Evolutionary conservation across 92 coral and sea anemone species (phyloP), one percentile per base, ranked within the genome.

Genomic region (Umimayanthus kanabou): DNA sequence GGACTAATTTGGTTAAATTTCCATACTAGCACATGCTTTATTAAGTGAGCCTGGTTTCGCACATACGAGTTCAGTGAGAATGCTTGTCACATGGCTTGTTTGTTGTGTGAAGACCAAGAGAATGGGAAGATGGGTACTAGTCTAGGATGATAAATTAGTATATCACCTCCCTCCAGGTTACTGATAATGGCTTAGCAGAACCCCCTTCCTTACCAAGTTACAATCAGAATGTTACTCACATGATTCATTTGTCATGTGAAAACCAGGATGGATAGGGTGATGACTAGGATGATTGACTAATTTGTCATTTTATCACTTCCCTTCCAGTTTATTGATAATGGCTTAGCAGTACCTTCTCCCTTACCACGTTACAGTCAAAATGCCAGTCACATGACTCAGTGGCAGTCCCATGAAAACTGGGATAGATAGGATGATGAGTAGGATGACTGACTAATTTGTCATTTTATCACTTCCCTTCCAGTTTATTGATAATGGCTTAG

Each of bases 81-180:
- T 53, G 20, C 11, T 2, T 9, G 16, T 50, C 57, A 50, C 57
- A 50, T 50, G 57, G 16, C 57, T 50, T 50, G 49, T 45, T 45
- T 45, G 49, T 45, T 45, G 49, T 45, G 49, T 45, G 49, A 45
- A 45, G 49, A 45, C 6, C 49, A 45, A 45, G 88, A 90, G 58
- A 87, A 86, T 11, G 75, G 53, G 65, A 92, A 89, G 76, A 85
- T 91, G 73, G 97, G 94, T 30, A 98, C 9, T 93, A 3, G 95
- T 93, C 37, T 93, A 93, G 94, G 98, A 94, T 67, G 96, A 93
- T 16, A 20, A 30, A 43, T 26, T 64, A n/a, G 22, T 76, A 69
- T 65, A 9, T 37, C 39, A 65, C 23, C 40, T 50, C 57, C 16
- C 18, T 69, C 2, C 37, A 82, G 86, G 66, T 42, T 67, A 82